A percentile compares a stretch with the other conserved stretches of the same genome.
Evolutionary conservation across 2,888 invertebrate species (phyloP).

Genomic region (Xanthorhoe spadicearia): DNA sequence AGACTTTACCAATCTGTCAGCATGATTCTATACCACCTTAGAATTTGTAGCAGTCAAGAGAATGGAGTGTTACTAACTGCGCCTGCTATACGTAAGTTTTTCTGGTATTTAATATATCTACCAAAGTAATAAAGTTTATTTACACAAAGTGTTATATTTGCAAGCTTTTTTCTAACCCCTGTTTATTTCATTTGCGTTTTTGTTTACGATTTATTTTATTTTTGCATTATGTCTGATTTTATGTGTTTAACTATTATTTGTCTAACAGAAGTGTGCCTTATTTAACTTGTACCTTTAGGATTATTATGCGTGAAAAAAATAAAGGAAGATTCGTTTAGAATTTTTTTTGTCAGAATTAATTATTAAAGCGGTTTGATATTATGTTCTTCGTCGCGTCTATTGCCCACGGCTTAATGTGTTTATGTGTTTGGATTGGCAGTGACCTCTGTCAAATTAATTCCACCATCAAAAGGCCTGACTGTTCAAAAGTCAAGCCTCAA

Average conservation of each 20-base stretch:
- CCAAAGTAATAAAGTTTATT: neutral
- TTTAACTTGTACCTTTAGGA: neutral
- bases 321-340: no score
- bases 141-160: slow-evolving; percentile 22
- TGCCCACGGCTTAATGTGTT: no score
- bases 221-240: slow-evolving; percentile 17
- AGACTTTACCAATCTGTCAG: neutral
- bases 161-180: slow-evolving; percentile 58
- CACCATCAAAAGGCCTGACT: no score
- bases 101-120: neutral
- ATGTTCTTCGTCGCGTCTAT: no score
- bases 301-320: neutral
- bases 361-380: no score
- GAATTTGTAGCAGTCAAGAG: slow-evolving; percentile 18
- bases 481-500: neutral
- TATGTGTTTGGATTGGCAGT: no score
- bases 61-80: slow-evolving; percentile 57
- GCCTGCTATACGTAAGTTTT: slow-evolving; percentile 48
- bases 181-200: slow-evolving; percentile 56
- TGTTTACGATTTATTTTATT: slow-evolving; percentile 30
- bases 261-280: no score
- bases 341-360: no score
- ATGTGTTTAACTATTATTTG: neutral
- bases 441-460: no score
- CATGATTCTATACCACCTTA: slow-evolving; percentile 29